A percentile compares a stretch with the other conserved stretches of the same genome.
These are phyloP conservation scores for Entelurus aequoreus DNA, from an alignment of 2,113 vertebrate species.

Conservation along the genomic window DNA sequence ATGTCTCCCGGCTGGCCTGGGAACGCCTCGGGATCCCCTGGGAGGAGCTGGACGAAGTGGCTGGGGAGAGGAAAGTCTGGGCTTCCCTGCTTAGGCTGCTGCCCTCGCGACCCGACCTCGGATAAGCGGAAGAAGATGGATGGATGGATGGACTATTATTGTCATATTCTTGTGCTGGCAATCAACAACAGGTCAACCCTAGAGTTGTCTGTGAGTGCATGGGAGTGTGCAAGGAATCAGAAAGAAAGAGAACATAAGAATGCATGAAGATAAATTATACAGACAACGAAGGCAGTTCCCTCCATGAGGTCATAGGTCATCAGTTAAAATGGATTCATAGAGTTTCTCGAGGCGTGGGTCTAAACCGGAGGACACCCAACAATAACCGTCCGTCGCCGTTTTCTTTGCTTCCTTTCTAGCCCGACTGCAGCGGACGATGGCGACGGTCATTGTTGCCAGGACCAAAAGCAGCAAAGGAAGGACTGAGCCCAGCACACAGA, in stretches of 20 bases:
- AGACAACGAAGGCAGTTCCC: not conserved
- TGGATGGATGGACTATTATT: too few species aligned
- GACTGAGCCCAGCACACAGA: constrained; percentile 61
- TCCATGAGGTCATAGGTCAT: constrained; percentile 44
- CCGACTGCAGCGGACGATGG: constrained; percentile 52
- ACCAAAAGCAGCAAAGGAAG: constrained; percentile 58
- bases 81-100: too few species aligned
- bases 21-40: too few species aligned
- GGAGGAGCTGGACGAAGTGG: too few species aligned
- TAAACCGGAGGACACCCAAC: constrained; percentile 71
- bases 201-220: not conserved
- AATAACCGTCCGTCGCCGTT: constrained; percentile 65
- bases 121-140: too few species aligned
- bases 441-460: constrained; percentile 45
- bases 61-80: too few species aligned
- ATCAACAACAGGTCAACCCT: too few species aligned
- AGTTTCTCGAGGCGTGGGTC: constrained; percentile 59
- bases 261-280: constrained; percentile 1
- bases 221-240: not conserved
- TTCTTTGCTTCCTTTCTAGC: constrained; percentile 61
- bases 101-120: too few species aligned
- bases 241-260: constrained; percentile 29
- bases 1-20: too few species aligned
- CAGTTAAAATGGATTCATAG: constrained; percentile 55
- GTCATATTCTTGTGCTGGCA: too few species aligned